Base-by-base conservation (phyloP, 2,797 vertebrate species). In the Neomorphus geoffroyi region DNA sequence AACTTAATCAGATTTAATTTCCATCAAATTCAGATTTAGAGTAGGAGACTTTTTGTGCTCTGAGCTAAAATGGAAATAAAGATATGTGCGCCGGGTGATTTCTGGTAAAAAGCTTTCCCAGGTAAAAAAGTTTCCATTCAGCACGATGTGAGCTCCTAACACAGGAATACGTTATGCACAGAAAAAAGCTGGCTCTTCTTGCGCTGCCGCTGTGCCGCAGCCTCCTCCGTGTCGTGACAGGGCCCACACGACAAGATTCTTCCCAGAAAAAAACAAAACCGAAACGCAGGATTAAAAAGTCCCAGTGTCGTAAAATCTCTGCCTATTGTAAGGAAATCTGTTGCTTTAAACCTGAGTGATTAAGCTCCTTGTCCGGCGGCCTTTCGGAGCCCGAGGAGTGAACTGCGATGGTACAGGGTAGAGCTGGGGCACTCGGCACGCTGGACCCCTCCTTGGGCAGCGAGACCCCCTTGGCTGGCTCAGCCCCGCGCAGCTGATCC, bases 341-440 rank as follows among this genome's bases (percentile, higher is more conserved):
- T 15, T n/a, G 24, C 24, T 70, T 45, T 37, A 16, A 23, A 26
- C 30, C 1, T 19, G 15, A 46, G 58, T 24, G 10, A 23, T 24
- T 18, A 7, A 41, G 13, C 45, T 17, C 23, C n/a, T 64, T 11
- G 7, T 35, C 13, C 16, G 7, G 5, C 15, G 30, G 35, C 32
- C 24, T 74, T 43, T 32, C 0, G 41, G 65, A 77, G 46, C 8
- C 37, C 9, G 27, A 33, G 26, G 23, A 18, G 30, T 3, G 45
- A 45, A 2, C 9, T 0, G 39, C 9, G 14, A 4, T 0, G 30
- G 4, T 4, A 57, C 1, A 6, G 30, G 35, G 69, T 2, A 4
- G 37, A 2, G 70, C 45, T 33, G 37, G 4, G 7, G 11, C 11
- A 18, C 15, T 21, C 43, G 23, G 32, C 9, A 7, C 18, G 2